Base-by-base conservation (phyloP, 1,140 invertebrate genomes). In the Physella acuta region DNA sequence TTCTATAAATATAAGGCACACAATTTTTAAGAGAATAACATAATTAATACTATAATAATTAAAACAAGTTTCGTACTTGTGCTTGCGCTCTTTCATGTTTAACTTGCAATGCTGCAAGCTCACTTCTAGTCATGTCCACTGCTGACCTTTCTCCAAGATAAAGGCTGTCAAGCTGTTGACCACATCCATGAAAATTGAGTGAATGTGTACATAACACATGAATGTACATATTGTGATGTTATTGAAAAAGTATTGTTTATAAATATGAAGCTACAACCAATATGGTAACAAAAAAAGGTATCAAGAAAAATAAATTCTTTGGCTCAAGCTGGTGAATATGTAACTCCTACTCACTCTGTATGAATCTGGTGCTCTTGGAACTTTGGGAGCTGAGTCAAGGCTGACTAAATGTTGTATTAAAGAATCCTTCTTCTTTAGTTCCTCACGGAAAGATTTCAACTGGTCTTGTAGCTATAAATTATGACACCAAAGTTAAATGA, bases 391-490 rank as follows among this genome's bases (percentile, higher is more conserved):
- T n/a, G 52, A 24, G 4, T 68, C 56, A 24, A 71, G 28, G 60
- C 78, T 81, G 26, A 76, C 72, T 30, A 85, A 62, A 56, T 84
- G 81, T 44, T 80, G 77, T 65, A 85, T 83, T 26, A 84, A 71
- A 14, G 71, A 55, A 73, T 85, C 83, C 75, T 84, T 85, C 65
- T 80, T 85, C 61, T 74, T 76, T 16, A 84, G 58, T 71, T 85
- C 83, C 51, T 80, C 81, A 74, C 76, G 78, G 37, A 79, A 73
- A 37, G 73, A 28, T 74, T 76, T 80, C 1, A 83, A 36, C 68
- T 85, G 83, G 67, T 85, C 83, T 70, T 82, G 77, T n/a, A 82
- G 53, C 83, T 84, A n/a, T n/a, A n/a, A n/a, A n/a, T n/a, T n/a
- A n/a, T n/a, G n/a, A n/a, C n/a, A n/a, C n/a, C n/a, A n/a, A n/a